phyloP scores from a whole-genome alignment of 2,888 invertebrate species.

The Melinaea menophilus region DNA sequence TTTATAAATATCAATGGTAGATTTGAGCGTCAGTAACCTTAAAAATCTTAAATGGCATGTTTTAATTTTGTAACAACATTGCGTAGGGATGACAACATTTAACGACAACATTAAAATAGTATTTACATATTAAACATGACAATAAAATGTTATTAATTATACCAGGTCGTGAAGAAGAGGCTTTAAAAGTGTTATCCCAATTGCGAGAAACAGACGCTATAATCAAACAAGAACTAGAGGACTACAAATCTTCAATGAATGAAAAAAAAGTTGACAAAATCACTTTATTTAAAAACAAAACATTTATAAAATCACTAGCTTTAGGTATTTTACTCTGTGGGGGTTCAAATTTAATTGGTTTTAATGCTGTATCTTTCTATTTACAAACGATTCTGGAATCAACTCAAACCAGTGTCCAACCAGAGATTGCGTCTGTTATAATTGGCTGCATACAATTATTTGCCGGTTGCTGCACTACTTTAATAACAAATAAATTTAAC shows the following conservation, averaged over 20 bases:
- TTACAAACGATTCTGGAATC: constrained; percentile 55
- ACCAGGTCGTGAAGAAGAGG: constrained; percentile 48
- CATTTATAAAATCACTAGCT: constrained; percentile 39
- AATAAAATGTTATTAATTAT: background rate
- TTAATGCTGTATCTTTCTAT: constrained; percentile 52
- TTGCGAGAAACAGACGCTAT: constrained; percentile 48
- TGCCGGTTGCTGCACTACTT: constrained; percentile 46
- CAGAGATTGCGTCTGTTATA: constrained; percentile 51
- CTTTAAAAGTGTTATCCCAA: constrained; percentile 45
- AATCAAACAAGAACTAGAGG: constrained; percentile 51
- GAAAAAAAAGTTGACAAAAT: constrained; percentile 28
- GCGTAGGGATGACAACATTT: background rate
- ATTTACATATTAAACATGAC: background rate
- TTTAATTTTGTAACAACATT: background rate
- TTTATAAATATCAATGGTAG: background rate
- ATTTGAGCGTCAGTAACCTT: background rate
- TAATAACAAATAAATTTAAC: constrained; percentile 46
- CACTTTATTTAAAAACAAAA: constrained; percentile 37
- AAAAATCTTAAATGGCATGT: background rate
- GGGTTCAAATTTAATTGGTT: constrained; percentile 46
- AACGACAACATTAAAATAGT: background rate
- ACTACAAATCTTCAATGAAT: constrained; percentile 38
- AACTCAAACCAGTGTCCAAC: constrained; percentile 46
- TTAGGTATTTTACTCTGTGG: constrained; percentile 36
- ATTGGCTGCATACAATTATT: constrained; percentile 53